phyloP scores from a whole-genome alignment of 2,113 vertebrate genomes.

The Progne subis region DNA sequence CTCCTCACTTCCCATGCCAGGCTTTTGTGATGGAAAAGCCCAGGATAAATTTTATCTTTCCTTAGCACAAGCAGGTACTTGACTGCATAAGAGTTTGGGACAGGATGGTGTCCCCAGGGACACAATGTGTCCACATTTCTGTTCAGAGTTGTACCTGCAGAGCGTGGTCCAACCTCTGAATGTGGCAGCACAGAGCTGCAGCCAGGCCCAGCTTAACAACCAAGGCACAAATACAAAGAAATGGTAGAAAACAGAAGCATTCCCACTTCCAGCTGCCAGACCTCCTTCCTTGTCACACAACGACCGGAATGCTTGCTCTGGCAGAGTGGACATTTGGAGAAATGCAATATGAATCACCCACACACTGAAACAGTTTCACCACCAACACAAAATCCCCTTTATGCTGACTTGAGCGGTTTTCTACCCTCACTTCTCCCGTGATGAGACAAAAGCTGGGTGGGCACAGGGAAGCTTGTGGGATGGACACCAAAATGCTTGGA shows the following conservation, averaged over 20 bases:
- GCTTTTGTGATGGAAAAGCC: not conserved
- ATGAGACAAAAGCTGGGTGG: not conserved
- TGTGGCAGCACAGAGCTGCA: not conserved
- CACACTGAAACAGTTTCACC: not conserved
- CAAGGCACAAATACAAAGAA: not conserved
- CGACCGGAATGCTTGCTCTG: not conserved
- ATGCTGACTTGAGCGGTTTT: not conserved
- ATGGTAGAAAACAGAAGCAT: not conserved
- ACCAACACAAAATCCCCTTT: not conserved
- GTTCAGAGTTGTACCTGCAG: not conserved
- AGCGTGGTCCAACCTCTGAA: not conserved
- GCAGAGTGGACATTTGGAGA: not conserved
- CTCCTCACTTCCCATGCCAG: not conserved
- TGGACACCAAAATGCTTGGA: not conserved
- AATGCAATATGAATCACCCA: not conserved
- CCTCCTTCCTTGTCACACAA: not conserved
- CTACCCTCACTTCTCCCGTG: not conserved
- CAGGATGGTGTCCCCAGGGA: not conserved
- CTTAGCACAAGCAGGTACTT: not conserved
- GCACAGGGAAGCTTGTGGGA: not conserved
- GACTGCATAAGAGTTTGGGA: not conserved
- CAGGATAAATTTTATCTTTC: not conserved
- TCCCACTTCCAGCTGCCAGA: not conserved
- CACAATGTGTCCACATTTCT: not conserved
- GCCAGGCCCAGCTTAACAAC: not conserved